Percentiles rank a stretch among this genome's conserved stretches.
Evolutionary conservation across 2,113 vertebrate species (phyloP).

Genomic region (Damaliscus lunatus): DNA sequence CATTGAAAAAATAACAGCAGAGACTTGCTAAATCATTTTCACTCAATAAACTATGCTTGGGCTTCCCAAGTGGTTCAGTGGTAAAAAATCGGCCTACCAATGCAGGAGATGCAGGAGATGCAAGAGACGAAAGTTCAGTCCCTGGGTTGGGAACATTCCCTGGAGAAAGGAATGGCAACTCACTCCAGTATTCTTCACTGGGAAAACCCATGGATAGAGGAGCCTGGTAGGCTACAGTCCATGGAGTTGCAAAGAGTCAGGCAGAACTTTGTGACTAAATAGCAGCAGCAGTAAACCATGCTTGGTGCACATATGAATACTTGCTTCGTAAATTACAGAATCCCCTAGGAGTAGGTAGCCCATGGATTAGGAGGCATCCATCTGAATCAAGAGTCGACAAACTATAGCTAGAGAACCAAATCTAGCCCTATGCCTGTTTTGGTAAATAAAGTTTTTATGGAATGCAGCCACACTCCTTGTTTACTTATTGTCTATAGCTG

Average conservation of each 20-base stretch:
- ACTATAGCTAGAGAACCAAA: background rate
- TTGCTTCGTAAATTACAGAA: background rate
- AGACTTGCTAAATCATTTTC: background rate
- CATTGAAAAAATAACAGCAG: background rate
- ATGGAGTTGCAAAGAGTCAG: background rate
- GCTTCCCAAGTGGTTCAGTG: background rate
- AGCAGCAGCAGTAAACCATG: background rate
- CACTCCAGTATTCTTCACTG: background rate
- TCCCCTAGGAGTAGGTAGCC: background rate
- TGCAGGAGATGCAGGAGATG: background rate
- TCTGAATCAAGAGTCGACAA: background rate
- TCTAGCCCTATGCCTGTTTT: background rate
- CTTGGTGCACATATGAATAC: background rate
- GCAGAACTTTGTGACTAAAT: background rate
- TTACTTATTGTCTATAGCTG: constrained; percentile 8
- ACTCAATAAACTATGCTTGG: background rate
- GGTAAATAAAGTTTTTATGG: constrained; percentile 65
- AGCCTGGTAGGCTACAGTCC: background rate
- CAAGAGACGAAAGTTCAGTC: background rate
- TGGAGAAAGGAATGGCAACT: background rate
- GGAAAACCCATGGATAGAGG: background rate
- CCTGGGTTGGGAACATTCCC: background rate
- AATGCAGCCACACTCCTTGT: background rate
- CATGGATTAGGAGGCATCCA: background rate
- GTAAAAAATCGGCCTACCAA: background rate